These are phyloP conservation scores for Dolichotis patagonum DNA, from an alignment of 2,113 vertebrate species.

Conservation along the genomic window DNA sequence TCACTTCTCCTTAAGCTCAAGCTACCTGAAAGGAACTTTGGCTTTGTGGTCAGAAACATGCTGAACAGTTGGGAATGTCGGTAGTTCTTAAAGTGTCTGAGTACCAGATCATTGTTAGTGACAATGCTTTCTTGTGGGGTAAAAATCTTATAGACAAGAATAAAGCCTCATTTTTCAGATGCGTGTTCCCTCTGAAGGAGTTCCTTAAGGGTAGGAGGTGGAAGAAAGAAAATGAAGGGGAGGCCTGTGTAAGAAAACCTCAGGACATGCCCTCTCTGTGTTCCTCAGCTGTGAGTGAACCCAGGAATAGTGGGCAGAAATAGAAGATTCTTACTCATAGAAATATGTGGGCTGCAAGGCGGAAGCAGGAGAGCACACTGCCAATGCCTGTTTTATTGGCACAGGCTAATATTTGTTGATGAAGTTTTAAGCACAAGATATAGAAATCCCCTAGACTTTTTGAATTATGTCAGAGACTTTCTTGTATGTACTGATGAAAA, in stretches of 20 bases:
- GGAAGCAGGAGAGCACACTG: background rate
- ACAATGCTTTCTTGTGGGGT: conserved; percentile 33
- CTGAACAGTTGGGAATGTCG: conserved; percentile 32
- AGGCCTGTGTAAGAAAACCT: background rate
- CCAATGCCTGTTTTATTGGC: background rate
- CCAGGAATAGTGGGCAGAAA: background rate
- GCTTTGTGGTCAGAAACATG: conserved; percentile 71
- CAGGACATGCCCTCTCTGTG: background rate
- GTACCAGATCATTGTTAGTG: conserved; percentile 57
- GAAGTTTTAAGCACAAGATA: conserved; percentile 26
- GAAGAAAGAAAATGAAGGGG: background rate
- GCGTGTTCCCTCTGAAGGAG: conserved; percentile 39
- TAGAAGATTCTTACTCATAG: background rate
- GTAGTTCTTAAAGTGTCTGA: conserved; percentile 39
- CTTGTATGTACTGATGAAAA: conserved; percentile 4
- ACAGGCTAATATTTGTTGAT: background rate
- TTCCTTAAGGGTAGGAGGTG: conserved; percentile 15
- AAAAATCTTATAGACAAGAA: conserved; percentile 50
- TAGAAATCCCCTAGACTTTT: conserved; percentile 10
- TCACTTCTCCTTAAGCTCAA: conserved; percentile 71
- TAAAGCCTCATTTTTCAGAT: conserved; percentile 45
- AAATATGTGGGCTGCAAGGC: background rate
- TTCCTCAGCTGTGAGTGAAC: background rate
- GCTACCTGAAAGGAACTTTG: conserved; percentile 70
- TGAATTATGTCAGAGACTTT: background rate